phyloP scores from a whole-genome alignment of 2,888 invertebrate species.

The Rotaria sp. region DNA sequence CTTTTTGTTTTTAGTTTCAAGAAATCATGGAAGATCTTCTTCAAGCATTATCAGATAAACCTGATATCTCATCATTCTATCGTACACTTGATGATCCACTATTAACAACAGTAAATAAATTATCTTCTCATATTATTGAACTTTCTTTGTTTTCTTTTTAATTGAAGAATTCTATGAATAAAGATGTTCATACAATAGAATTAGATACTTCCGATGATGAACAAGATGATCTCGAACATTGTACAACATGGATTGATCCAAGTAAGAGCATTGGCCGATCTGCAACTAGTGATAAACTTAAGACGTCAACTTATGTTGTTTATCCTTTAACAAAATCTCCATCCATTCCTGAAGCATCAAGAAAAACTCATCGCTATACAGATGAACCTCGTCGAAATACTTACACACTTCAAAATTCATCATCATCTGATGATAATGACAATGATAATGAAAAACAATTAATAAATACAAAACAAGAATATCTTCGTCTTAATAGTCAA shows the following conservation, averaged over 20 bases:
- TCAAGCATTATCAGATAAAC: not conserved
- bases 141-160: not conserved
- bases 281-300: not conserved
- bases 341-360: not conserved
- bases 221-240: conserved; percentile 3
- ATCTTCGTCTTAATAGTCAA: not conserved
- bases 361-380: not conserved
- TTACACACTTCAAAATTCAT: not conserved
- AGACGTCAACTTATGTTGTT: not conserved
- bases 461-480: not conserved
- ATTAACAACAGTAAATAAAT: not conserved
- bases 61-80: conserved; percentile 14
- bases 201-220: conserved; percentile 23
- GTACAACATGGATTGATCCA: conserved; percentile 18
- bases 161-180: not conserved
- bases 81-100: conserved; percentile 1
- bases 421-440: not conserved
- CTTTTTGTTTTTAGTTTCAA: not conserved
- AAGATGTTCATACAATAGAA: not conserved
- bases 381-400: not conserved
- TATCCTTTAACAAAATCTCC: not conserved
- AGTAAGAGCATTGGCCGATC: not conserved
- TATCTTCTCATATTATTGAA: not conserved
- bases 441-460: not conserved
- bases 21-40: conserved; percentile 25